Base-by-base conservation (phyloP, 92 coral and sea anemone genomes). In the Epizoanthus illoricatus region DNA sequence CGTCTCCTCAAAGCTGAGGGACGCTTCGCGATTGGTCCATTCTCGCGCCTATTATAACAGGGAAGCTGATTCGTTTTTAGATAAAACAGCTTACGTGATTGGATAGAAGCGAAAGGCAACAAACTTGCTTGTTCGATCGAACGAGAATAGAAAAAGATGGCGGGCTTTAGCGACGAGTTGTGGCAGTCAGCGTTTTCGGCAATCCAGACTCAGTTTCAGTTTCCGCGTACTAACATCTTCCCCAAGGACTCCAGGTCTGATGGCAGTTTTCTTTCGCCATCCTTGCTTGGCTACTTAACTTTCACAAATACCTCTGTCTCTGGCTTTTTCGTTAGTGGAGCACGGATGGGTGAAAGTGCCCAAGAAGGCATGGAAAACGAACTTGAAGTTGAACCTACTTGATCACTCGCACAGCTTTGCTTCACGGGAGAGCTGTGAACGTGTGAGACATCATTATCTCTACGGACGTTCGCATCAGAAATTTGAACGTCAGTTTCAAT, bases 171-270 rank as follows among this genome's bases (percentile, higher is more conserved):
- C 36, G 36, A 28, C 2, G 36, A 28, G 36, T 28, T 28, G 36
- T 28, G 36, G 36, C 36, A 28, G 36, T 28, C 36, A 2, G 36
- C 36, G 36, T 28, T 28, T 28, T 28, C 36, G 2, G 36, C 63
- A 4, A 33, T 62, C 5, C n/a, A 62, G 72, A 67, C 43, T 36
- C 40, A 20, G 39, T 90, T 90, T 81, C 84, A 93, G 76, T n/a
- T n/a, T n/a, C 86, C 67, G 4, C 79, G 58, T 19, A 57, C 40
- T 15, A 82, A 69, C 86, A 71, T 82, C 73, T 82, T 82, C 59
- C 86, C 86, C 40, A 82, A 54, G 20, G 86, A 59, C 66, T 82
- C 57, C n/a, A 82, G 79, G 56, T 73, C 86, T 15, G 43, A 16
- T 28, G 78, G 58, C 71, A 69, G 54, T 49, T 42, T 82, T 72